Evolutionary conservation across 1,140 invertebrate genomes (phyloP).

Genomic region (Neomicropteryx cornuta): DNA sequence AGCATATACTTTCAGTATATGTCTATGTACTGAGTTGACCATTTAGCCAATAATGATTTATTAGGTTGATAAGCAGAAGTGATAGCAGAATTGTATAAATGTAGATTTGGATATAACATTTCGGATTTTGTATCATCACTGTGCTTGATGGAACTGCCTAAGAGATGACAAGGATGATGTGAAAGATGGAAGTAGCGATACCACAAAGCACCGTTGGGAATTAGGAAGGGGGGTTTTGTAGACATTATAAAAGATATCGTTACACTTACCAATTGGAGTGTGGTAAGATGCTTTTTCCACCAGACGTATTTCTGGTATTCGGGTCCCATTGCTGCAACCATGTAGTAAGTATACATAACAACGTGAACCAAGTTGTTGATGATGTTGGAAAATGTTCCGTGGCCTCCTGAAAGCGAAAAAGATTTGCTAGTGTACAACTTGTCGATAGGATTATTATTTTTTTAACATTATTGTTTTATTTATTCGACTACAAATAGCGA

Average conservation of each 20-base stretch:
- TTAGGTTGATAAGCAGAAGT: too few relatives aligned
- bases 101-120: too few relatives aligned
- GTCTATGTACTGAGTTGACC: too few relatives aligned
- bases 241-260: not conserved
- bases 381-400: slow-evolving; percentile 83
- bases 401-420: slow-evolving; percentile 54
- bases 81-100: too few relatives aligned
- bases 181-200: too few relatives aligned
- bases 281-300: slow-evolving; percentile 93
- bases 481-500: not conserved
- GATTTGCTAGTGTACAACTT: not conserved
- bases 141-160: too few relatives aligned
- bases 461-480: not conserved
- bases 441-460: slow-evolving; percentile 4
- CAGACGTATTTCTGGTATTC: slow-evolving; percentile 84
- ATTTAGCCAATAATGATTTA: too few relatives aligned
- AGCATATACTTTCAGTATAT: too few relatives aligned
- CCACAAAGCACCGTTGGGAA: not conserved
- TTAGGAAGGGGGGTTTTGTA: not conserved
- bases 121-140: too few relatives aligned
- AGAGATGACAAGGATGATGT: too few relatives aligned
- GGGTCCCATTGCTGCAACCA: slow-evolving; percentile 83
- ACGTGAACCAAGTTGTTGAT: slow-evolving; percentile 92
- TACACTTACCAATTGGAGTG: slow-evolving; percentile 73
- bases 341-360: slow-evolving; percentile 91